Percentiles rank a stretch among this genome's conserved stretches.
Conservation (phyloP, 2,888 invertebrate species). For the Iphiclides podalirius region DNA sequence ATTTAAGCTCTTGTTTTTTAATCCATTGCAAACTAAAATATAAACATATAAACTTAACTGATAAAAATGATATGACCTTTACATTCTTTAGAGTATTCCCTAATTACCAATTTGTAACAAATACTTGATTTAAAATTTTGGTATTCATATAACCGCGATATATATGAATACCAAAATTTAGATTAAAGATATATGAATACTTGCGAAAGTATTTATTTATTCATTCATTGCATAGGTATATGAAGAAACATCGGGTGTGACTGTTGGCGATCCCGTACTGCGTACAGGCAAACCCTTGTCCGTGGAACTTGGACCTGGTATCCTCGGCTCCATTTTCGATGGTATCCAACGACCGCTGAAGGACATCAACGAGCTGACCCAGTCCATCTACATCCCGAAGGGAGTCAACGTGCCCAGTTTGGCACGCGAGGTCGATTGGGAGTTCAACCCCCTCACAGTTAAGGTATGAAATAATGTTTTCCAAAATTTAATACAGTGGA, state of each 20-base stretch:
- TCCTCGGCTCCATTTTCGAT: slow-evolving; percentile 99
- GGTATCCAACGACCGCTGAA: slow-evolving; percentile 99
- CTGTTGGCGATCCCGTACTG: slow-evolving; percentile 99
- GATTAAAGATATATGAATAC: too few species aligned
- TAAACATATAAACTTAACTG: too few species aligned
- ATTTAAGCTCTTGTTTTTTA: too few species aligned
- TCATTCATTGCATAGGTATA: slow-evolving; percentile 84
- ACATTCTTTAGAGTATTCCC: too few species aligned
- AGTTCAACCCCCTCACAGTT: slow-evolving; percentile 92
- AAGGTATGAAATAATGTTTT: slow-evolving; percentile 79
- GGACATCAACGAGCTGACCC: slow-evolving; percentile 95
- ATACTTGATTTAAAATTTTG: too few species aligned
- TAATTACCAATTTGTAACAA: too few species aligned
- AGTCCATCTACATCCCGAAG: slow-evolving; percentile 99
- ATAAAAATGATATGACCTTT: too few species aligned
- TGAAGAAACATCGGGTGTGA: slow-evolving; percentile 98
- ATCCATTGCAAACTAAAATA: too few species aligned
- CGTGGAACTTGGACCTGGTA: slow-evolving; percentile 99
- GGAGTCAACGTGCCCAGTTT: slow-evolving; percentile 97
- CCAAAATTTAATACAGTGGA: neutral
- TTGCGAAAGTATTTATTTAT: too few species aligned
- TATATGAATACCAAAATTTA: too few species aligned
- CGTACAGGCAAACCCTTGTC: slow-evolving; percentile 99
- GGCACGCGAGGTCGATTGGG: slow-evolving; percentile 91
- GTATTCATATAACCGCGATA: too few species aligned